Evolutionary conservation across 2,888 invertebrate genomes (phyloP).

Genomic region (Rotaria sp.): DNA sequence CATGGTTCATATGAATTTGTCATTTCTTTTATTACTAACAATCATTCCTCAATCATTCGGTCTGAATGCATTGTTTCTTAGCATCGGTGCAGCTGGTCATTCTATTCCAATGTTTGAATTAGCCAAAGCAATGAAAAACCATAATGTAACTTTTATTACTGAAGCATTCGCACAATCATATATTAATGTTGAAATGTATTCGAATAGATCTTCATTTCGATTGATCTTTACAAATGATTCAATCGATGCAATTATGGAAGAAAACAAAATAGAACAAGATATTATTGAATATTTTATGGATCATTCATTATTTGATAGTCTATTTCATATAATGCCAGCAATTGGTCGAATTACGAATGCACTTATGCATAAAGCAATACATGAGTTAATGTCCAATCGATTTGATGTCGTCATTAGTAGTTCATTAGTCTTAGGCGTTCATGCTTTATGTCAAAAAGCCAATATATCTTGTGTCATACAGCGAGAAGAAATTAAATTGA

Average conservation of each 20-base stretch:
- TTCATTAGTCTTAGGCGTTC: no score
- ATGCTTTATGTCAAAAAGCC: no score
- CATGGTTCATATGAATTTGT: no score
- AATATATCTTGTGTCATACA: no score
- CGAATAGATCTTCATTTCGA: neutral
- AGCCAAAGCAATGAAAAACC: neutral
- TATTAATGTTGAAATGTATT: neutral
- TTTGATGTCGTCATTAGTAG: no score
- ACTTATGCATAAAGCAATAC: no score
- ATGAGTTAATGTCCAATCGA: no score
- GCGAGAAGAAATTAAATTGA: no score
- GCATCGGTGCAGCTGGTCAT: neutral
- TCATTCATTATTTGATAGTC: neutral
- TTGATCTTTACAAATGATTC: neutral
- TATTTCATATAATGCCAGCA: neutral
- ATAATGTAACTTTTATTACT: neutral
- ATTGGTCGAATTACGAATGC: neutral
- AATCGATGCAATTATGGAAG: neutral
- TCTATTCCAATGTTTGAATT: neutral
- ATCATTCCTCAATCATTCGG: no score
- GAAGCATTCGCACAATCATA: neutral
- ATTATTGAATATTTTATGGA: neutral
- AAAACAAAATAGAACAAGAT: neutral
- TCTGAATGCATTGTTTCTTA: neutral
- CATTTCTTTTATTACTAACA: no score